phyloP scores from a whole-genome alignment of 2,113 vertebrate species.

The Crotalus viridis region DNA sequence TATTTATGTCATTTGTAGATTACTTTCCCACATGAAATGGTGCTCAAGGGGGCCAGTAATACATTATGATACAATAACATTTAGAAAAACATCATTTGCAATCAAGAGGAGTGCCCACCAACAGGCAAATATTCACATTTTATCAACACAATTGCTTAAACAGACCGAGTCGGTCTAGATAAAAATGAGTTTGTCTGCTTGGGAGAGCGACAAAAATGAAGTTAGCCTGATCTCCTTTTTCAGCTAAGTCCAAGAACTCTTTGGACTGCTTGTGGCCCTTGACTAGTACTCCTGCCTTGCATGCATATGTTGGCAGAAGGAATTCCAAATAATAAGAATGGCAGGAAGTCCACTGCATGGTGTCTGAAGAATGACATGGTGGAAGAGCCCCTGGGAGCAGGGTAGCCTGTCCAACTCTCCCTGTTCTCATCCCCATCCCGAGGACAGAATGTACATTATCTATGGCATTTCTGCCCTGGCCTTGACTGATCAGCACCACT shows the following conservation, averaged over 20 bases:
- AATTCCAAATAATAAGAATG: not conserved
- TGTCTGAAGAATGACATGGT: not conserved
- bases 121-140: not conserved
- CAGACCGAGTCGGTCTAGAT: not conserved
- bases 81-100: not conserved
- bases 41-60: not conserved
- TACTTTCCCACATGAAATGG: not conserved
- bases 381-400: not conserved
- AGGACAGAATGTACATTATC: conserved; percentile 4
- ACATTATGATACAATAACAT: not conserved
- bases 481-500: not conserved
- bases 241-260: not conserved
- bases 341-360: not conserved
- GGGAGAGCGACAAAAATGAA: not conserved
- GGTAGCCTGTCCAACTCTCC: no score
- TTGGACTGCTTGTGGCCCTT: not conserved
- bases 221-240: not conserved
- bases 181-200: not conserved
- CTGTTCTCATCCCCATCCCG: not conserved
- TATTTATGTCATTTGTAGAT: not conserved
- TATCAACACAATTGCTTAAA: not conserved
- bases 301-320: not conserved
- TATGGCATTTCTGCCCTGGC: not conserved
- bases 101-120: not conserved
- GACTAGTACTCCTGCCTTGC: not conserved